Conservation (phyloP, 2,888 invertebrate species). For the Argyra leucocephala region DNA sequence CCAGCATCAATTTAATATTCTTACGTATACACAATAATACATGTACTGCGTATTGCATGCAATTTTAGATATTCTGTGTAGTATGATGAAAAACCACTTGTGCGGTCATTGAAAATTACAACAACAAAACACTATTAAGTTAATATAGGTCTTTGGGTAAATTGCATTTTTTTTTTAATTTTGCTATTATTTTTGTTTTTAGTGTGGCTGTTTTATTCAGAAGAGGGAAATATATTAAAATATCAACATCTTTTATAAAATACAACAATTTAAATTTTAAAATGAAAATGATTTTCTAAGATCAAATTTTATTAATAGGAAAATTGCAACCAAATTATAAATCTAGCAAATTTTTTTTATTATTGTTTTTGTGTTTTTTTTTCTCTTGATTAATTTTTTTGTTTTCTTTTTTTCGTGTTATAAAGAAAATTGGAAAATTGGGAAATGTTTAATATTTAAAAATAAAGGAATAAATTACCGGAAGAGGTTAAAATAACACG, state of each 20-base stretch:
- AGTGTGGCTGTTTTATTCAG: neutral
- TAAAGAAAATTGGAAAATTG: slow-evolving; percentile 1
- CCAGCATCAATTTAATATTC: neutral
- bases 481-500: neutral
- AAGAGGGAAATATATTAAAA: too few relatives aligned
- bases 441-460: neutral
- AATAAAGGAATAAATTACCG: neutral
- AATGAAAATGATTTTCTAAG: too few relatives aligned
- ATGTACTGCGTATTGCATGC: too few relatives aligned
- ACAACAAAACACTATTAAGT: too few relatives aligned
- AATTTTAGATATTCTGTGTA: too few relatives aligned
- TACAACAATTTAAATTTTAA: too few relatives aligned
- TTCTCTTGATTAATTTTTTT: too few relatives aligned
- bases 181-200: neutral
- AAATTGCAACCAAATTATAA: neutral
- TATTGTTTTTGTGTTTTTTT: too few relatives aligned
- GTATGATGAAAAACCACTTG: neutral
- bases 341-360: too few relatives aligned
- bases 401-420: too few relatives aligned
- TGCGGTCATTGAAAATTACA: neutral
- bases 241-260: too few relatives aligned
- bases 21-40: too few relatives aligned
- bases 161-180: neutral
- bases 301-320: neutral
- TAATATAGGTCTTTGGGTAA: neutral